These are phyloP conservation scores for Xyliphius kryptos DNA, from an alignment of 2,113 vertebrate genomes.

Conservation along the genomic window DNA sequence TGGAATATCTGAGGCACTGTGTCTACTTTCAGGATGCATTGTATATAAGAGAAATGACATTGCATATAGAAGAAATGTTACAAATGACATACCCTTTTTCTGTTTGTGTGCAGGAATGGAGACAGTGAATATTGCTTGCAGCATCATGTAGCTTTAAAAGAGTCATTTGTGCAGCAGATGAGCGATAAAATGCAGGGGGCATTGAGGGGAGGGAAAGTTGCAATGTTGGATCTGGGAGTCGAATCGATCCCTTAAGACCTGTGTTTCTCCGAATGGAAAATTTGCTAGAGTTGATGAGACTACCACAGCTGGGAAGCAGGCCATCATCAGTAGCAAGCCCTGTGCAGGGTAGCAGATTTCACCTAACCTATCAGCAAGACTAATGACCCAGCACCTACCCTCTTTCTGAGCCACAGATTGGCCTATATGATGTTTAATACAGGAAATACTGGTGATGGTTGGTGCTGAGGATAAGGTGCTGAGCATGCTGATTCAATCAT, in stretches of 20 bases:
- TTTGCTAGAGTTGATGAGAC: conserved; percentile 20
- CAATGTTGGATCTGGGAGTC: conserved; percentile 3
- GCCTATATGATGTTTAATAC: conserved; percentile 57
- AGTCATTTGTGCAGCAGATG: conserved; percentile 11
- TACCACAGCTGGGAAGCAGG: conserved; percentile 20
- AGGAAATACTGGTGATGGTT: conserved; percentile 52
- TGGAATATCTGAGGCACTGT: too few relatives aligned
- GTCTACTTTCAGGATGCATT: too few relatives aligned
- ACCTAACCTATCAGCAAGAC: conserved; percentile 34
- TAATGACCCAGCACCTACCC: conserved; percentile 44
- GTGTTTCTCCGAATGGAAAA: conserved; percentile 22
- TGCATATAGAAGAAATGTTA: too few relatives aligned
- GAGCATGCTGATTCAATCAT: conserved; percentile 48
- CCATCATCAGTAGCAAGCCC: conserved; percentile 16
- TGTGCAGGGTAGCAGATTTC: conserved; percentile 17
- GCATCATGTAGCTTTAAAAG: conserved; percentile 21
- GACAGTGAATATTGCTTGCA: conserved; percentile 2
- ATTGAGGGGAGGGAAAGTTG: not conserved
- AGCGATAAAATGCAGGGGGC: conserved; percentile 18
- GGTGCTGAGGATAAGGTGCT: conserved; percentile 45
- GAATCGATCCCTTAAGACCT: conserved; percentile 21
- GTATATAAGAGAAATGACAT: too few relatives aligned
- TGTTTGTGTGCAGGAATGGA: not conserved
- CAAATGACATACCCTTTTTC: conserved; percentile 13
- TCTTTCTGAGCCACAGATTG: conserved; percentile 47